phyloP scores from a whole-genome alignment of 2,113 vertebrate species.

The Zootoca vivipara region DNA sequence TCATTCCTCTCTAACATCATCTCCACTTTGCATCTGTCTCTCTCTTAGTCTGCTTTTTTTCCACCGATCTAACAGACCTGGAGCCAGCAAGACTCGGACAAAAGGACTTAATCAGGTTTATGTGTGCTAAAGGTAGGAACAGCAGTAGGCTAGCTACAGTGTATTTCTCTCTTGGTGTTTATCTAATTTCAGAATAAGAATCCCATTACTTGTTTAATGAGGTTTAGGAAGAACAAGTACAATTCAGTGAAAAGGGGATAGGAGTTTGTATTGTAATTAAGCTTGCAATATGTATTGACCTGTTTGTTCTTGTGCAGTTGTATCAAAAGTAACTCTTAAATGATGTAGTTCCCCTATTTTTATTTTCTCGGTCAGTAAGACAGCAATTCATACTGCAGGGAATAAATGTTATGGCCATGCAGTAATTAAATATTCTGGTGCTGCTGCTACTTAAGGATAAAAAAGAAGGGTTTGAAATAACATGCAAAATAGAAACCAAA shows the following conservation, averaged over 20 bases:
- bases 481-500: conserved; percentile 62
- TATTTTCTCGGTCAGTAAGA: conserved; percentile 49
- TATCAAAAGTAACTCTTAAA: conserved; percentile 69
- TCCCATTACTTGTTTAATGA: conserved; percentile 81
- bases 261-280: conserved; percentile 65
- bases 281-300: conserved; percentile 61
- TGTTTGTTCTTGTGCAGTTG: conserved; percentile 65
- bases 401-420: not conserved
- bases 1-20: conserved; percentile 99
- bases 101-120: conserved; percentile 99
- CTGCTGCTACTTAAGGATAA: conserved; percentile 57
- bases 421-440: conserved; percentile 42
- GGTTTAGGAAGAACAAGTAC: conserved; percentile 74
- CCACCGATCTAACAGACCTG: conserved; percentile 93
- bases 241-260: conserved; percentile 72
- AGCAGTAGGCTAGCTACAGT: conserved; percentile 78
- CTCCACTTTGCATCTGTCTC: conserved; percentile 99
- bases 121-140: conserved; percentile 97
- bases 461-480: conserved; percentile 58
- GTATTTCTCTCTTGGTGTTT: conserved; percentile 80
- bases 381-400: conserved; percentile 29
- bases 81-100: conserved; percentile 90
- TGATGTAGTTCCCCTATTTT: conserved; percentile 51
- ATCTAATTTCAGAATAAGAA: conserved; percentile 78
- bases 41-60: conserved; percentile 96